These are phyloP conservation scores for Cirrhinus molitorella DNA, from an alignment of 2,797 vertebrate genomes.

Conservation along the genomic window DNA sequence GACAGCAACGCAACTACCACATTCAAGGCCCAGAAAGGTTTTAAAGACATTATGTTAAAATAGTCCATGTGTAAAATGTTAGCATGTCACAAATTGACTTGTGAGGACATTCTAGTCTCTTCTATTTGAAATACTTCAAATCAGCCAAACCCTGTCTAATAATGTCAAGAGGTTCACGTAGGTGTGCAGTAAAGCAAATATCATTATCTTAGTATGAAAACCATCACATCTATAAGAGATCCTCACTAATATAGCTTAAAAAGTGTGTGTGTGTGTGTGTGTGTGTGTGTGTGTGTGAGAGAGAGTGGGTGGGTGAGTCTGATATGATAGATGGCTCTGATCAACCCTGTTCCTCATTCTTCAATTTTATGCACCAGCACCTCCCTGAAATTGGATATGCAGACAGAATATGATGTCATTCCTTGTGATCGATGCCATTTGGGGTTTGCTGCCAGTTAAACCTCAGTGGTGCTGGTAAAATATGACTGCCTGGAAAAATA, in stretches of 20 bases:
- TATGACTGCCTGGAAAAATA: slow-evolving; percentile 16
- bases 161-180: background rate
- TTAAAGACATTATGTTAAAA: no score
- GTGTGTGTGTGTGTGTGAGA: background rate
- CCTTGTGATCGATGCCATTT: slow-evolving; percentile 38
- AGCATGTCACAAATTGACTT: no score
- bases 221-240: background rate
- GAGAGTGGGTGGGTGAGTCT: background rate
- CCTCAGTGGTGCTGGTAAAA: slow-evolving; percentile 17
- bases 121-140: background rate
- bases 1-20: no score
- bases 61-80: no score
- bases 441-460: slow-evolving; percentile 5
- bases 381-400: slow-evolving; percentile 32
- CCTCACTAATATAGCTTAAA: background rate
- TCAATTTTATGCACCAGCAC: slow-evolving; percentile 54
- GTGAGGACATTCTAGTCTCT: background rate
- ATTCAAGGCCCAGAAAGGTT: no score
- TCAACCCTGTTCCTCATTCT: slow-evolving; percentile 41
- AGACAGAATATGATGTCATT: slow-evolving; percentile 48
- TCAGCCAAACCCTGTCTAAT: no score
- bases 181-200: background rate
- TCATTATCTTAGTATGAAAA: slow-evolving; percentile 19
- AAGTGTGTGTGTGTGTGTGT: background rate
- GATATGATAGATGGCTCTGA: slow-evolving; percentile 48